phyloP scores from a whole-genome alignment of 2,888 invertebrate genomes.

The Chloromyia formosa region DNA sequence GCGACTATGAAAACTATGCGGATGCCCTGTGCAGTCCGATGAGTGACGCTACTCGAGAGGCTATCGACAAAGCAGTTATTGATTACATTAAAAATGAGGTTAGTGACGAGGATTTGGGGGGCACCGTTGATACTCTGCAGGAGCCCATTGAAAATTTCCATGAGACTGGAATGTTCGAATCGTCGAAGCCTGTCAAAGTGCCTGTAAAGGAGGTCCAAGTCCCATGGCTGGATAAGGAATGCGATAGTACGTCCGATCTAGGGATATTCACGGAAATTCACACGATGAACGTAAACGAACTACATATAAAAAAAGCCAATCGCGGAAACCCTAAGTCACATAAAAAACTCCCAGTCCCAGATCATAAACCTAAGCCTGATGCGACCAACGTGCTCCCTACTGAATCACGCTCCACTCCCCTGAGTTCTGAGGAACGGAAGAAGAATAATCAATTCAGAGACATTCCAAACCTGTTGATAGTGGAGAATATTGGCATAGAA shows the following conservation, averaged over 20 bases:
- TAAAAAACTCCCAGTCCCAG: too few species aligned
- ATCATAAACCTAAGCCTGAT: too few species aligned
- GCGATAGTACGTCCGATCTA: not conserved
- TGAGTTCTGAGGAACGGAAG: too few species aligned
- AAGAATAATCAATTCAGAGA: not conserved
- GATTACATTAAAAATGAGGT: slow-evolving; percentile 27
- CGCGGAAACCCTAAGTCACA: too few species aligned
- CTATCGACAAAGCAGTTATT: not conserved
- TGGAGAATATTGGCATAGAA: slow-evolving; percentile 15
- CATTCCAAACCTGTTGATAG: not conserved
- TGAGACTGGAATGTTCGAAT: slow-evolving; percentile 3
- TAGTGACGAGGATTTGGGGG: too few species aligned
- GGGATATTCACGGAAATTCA: slow-evolving; percentile 30
- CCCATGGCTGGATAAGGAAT: not conserved
- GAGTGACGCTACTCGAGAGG: not conserved
- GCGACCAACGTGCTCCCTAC: too few species aligned
- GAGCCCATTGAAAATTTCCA: slow-evolving; percentile 5
- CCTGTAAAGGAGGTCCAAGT: not conserved
- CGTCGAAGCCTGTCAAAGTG: not conserved
- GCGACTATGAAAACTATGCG: slow-evolving; percentile 5
- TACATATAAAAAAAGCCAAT: too few species aligned
- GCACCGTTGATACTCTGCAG: not conserved
- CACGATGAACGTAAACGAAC: not conserved
- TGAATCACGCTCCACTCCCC: too few species aligned
- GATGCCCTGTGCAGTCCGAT: not conserved